Percentiles rank a stretch among this genome's conserved stretches.
These are phyloP conservation scores for Champsocephalus esox DNA, from an alignment of 2,797 vertebrate genomes.

Conservation along the genomic window DNA sequence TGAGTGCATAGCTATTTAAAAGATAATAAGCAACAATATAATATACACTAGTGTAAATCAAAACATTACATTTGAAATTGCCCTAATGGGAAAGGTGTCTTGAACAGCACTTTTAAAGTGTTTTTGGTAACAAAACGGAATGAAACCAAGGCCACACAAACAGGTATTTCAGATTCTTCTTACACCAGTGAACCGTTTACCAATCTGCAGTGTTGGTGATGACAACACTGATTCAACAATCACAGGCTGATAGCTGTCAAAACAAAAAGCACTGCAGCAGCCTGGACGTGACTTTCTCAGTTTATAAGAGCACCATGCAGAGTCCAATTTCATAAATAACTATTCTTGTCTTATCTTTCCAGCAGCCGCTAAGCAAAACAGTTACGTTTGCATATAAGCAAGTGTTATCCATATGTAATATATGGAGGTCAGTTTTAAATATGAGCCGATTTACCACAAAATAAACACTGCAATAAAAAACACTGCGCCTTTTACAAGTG, in stretches of 20 bases:
- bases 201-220: constrained; percentile 4
- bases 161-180: background rate
- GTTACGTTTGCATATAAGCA: background rate
- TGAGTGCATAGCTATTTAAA: background rate
- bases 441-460: background rate
- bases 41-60: background rate
- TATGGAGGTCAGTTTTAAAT: background rate
- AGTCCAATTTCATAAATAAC: background rate
- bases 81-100: background rate
- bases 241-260: constrained; percentile 30
- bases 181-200: background rate
- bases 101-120: background rate
- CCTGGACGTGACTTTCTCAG: constrained; percentile 3
- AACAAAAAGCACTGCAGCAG: constrained; percentile 38
- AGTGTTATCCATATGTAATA: background rate
- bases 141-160: background rate
- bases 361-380: background rate
- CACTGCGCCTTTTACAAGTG: background rate
- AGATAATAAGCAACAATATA: background rate
- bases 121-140: background rate
- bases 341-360: background rate
- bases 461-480: constrained; percentile 1
- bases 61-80: background rate
- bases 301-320: background rate
- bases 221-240: constrained; percentile 1